Percentiles rank a stretch among this genome's conserved stretches.
phyloP scores from a whole-genome alignment of 2,888 invertebrate genomes.

The Phaonia tiefii region DNA sequence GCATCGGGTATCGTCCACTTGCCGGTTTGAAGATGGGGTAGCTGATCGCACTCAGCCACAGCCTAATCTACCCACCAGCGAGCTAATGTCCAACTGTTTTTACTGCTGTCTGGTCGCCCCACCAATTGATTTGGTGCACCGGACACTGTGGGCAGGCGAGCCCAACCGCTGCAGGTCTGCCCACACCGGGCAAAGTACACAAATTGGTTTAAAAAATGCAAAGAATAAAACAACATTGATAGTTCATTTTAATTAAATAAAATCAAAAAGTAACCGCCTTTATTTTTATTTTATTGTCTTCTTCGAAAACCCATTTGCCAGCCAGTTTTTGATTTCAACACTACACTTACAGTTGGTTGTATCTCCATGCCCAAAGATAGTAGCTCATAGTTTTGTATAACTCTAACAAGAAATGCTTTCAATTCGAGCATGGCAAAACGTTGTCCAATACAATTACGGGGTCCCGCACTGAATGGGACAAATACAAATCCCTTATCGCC shows the following conservation, averaged over 20 bases:
- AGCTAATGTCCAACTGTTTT: slow-evolving; percentile 90
- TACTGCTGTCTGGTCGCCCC: slow-evolving; percentile 89
- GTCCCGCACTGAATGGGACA: slow-evolving; percentile 76
- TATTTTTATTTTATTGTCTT: slow-evolving; percentile 48
- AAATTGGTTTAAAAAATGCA: slow-evolving; percentile 82
- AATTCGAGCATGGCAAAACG: slow-evolving; percentile 69
- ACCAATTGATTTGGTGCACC: slow-evolving; percentile 75
- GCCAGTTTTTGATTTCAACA: slow-evolving; percentile 66
- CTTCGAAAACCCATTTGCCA: slow-evolving; percentile 68
- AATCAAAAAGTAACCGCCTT: no score
- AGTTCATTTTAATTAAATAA: not conserved
- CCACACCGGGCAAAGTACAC: slow-evolving; percentile 83
- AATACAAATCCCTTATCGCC: slow-evolving; percentile 69
- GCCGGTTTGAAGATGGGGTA: slow-evolving; percentile 86
- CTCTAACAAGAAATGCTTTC: slow-evolving; percentile 69
- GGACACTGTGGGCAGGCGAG: slow-evolving; percentile 72
- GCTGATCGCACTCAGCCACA: slow-evolving; percentile 90
- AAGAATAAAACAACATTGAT: slow-evolving; percentile 33
- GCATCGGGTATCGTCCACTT: no score
- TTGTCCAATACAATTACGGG: slow-evolving; percentile 79
- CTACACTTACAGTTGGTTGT: slow-evolving; percentile 61
- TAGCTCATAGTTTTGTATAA: slow-evolving; percentile 68
- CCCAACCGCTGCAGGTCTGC: slow-evolving; percentile 79
- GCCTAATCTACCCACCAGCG: slow-evolving; percentile 89
- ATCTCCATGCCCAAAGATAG: slow-evolving; percentile 61